Base-by-base conservation (phyloP, 2,797 vertebrate species). In the Rhodeus uyekii region DNA sequence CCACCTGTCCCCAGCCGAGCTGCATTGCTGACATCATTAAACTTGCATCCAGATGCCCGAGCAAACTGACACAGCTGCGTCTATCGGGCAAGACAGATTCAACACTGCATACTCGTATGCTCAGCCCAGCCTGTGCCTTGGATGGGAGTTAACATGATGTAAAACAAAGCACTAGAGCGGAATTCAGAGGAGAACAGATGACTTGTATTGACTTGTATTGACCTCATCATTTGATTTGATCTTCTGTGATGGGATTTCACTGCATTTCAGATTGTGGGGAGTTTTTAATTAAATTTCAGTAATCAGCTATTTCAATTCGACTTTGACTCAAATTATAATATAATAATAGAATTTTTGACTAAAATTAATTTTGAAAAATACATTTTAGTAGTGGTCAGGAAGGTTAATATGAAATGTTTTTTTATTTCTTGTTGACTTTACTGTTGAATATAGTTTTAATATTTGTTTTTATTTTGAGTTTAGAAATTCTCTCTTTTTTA, bases 1-100 rank as follows among this genome's bases (percentile, higher is more conserved):
- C 87, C 86, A 81, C 89, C 92, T 89, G 84, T 84, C 89, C 88
- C 88, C 77, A 87, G 88, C 87, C 81, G 88, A 90, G 81, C 78
- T 50, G 42, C 77, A 78, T 85, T 84, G 73, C 80, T 82, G 86
- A 85, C 86, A 85, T 87, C 87, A 86, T 89, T 88, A 88, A 85
- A 86, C 83, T 79, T 81, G 67, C 69, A 84, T 64, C 78, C 87
- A 80, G 76, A 84, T 79, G 78, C 82, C 63, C 13, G 60, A 71
- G 67, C 63, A 68, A 63, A 81, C 77, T 48, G 60, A 80, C 78
- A 86, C 85, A 88, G 78, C 84, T 84, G 79, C 42, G 44, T 50
- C 85, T 80, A 44, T 46, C 34, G 39, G 29, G 53, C 46, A 79
- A 63, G 76, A 79, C 42, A n/a, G 32, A 78, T 58, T 74, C 78